Evolutionary conservation across 1,140 invertebrate species (phyloP).

Genomic region (Nautilus pompilius): DNA sequence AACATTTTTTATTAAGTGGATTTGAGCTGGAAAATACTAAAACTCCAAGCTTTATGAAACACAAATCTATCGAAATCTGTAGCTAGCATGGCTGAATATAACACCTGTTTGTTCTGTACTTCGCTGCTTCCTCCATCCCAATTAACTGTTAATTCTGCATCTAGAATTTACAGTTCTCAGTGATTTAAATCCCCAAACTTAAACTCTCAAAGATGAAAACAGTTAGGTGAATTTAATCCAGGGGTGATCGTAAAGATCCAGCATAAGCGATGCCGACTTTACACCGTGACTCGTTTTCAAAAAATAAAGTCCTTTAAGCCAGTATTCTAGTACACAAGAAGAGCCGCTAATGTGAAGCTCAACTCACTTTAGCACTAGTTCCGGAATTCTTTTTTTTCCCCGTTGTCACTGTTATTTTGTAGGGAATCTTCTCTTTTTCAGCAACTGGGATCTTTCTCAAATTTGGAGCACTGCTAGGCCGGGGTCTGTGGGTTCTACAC

Average conservation of each 20-base stretch:
- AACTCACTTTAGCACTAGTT: slow-evolving; percentile 49
- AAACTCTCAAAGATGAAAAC: background rate
- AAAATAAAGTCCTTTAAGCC: background rate
- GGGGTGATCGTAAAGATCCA: background rate
- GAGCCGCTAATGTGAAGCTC: background rate
- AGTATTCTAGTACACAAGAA: background rate
- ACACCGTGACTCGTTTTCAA: too few species aligned
- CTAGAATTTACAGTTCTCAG: background rate
- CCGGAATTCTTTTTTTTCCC: slow-evolving; percentile 46
- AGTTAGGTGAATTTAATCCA: background rate
- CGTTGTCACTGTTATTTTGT: slow-evolving; percentile 52
- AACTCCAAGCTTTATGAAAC: too few species aligned
- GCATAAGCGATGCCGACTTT: background rate
- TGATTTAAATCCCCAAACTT: background rate
- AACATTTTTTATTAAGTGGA: too few species aligned
- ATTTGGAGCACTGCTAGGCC: slow-evolving; percentile 23
- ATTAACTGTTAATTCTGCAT: too few species aligned
- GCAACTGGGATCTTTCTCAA: slow-evolving; percentile 3
- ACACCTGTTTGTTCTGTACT: too few species aligned
- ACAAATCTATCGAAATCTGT: too few species aligned
- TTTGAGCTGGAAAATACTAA: too few species aligned
- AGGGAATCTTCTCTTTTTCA: slow-evolving; percentile 26
- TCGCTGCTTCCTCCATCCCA: too few species aligned
- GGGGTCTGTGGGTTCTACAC: slow-evolving; percentile 10
- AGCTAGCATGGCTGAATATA: too few species aligned